A percentile compares a stretch with the other conserved stretches of the same genome.
phyloP scores from a whole-genome alignment of 2,888 invertebrate species.

The Tridacna gigas region DNA sequence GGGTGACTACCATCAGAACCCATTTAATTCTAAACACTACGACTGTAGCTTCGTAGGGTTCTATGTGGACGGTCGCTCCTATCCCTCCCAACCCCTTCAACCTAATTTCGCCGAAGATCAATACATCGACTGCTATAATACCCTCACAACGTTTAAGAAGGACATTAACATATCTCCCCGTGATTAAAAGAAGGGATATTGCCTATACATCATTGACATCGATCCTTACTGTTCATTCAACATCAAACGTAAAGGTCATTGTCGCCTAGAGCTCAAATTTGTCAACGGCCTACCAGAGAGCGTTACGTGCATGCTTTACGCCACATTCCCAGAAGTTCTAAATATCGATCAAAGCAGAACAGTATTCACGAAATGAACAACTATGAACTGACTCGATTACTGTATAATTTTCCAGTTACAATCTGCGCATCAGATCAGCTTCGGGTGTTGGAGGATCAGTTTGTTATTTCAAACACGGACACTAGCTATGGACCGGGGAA shows the following conservation, averaged over 20 bases:
- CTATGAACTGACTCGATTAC: not conserved
- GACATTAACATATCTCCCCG: too few species aligned
- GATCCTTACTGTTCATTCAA: conserved; percentile 39
- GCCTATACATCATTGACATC: too few species aligned
- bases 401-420: conserved; percentile 16
- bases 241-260: too few species aligned
- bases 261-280: too few species aligned
- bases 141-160: too few species aligned
- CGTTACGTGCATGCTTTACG: conserved; percentile 45
- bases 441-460: not conserved
- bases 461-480: conserved; percentile 30
- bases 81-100: conserved; percentile 50
- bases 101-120: too few species aligned
- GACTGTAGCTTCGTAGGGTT: conserved; percentile 40
- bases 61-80: conserved; percentile 53
- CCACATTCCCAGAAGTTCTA: conserved; percentile 39
- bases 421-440: conserved; percentile 26
- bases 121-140: too few species aligned
- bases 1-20: conserved; percentile 42
- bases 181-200: too few species aligned
- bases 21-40: conserved; percentile 34
- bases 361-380: conserved; percentile 17
- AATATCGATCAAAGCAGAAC: conserved; percentile 21
- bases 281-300: too few species aligned
- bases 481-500: conserved; percentile 11